phyloP scores from a whole-genome alignment of 2,113 vertebrate species.

The Glaucidium brasilianum region DNA sequence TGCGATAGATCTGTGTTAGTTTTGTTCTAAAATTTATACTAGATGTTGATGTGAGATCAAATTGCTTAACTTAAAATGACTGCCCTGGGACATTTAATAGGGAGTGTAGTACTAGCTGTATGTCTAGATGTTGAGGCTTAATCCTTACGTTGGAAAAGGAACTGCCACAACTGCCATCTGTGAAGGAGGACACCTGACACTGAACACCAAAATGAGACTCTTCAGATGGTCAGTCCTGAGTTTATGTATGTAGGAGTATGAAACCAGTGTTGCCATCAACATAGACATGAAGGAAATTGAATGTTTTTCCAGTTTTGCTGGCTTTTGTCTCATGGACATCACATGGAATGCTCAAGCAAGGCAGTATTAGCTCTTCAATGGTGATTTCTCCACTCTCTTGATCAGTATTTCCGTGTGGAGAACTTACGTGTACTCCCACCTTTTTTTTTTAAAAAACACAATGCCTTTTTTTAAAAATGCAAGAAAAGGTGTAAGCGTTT shows the following conservation, averaged over 20 bases:
- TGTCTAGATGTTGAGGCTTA: background rate
- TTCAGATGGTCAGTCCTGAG: background rate
- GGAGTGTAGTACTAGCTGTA: background rate
- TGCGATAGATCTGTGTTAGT: background rate
- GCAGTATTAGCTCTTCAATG: background rate
- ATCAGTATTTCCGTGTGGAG: background rate
- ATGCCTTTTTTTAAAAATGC: background rate
- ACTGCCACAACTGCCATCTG: background rate
- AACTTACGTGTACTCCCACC: background rate
- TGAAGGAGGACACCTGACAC: background rate
- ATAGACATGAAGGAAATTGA: background rate
- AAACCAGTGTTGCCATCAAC: background rate
- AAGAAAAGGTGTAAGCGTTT: background rate
- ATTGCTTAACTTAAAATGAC: background rate
- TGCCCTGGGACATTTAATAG: background rate
- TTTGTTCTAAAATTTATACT: background rate
- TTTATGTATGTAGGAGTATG: background rate
- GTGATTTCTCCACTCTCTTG: background rate
- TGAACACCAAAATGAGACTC: background rate
- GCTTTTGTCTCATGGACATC: background rate
- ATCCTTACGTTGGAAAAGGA: background rate
- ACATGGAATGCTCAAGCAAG: background rate
- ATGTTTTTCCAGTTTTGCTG: background rate
- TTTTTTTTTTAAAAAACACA: background rate
- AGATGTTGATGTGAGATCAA: background rate